Evolutionary conservation across 2,113 vertebrate genomes (phyloP).

Genomic region (Vidua macroura): DNA sequence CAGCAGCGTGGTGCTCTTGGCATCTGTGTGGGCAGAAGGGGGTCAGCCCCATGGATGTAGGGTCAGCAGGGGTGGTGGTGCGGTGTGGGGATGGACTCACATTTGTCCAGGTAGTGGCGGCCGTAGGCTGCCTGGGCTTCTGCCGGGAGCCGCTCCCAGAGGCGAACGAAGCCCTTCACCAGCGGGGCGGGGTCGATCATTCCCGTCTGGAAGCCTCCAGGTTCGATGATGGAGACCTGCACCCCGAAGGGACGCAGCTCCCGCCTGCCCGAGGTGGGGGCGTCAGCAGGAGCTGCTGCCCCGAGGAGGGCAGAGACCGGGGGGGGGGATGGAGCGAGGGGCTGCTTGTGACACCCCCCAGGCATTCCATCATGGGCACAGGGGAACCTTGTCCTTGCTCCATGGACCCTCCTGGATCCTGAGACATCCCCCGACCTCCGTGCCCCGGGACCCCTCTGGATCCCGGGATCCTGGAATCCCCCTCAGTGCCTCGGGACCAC

Average conservation of each 20-base stretch:
- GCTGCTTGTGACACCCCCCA: accelerated
- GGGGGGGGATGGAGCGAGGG: accelerated
- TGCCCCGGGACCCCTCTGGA: accelerated
- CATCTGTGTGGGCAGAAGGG: neutral
- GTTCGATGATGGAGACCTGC: slow-evolving; percentile 74
- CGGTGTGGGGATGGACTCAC: neutral
- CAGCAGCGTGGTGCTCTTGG: accelerated
- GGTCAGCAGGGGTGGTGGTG: accelerated
- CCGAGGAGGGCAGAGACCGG: accelerated
- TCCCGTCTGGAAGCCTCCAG: slow-evolving; percentile 70
- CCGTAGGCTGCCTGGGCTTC: slow-evolving; percentile 73
- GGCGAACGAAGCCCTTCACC: neutral
- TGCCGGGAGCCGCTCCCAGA: slow-evolving; percentile 60
- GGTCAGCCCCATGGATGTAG: accelerated
- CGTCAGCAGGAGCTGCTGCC: neutral
- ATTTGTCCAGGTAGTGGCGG: slow-evolving; percentile 43
- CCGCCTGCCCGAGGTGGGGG: slow-evolving; percentile 40
- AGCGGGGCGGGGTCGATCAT: neutral
- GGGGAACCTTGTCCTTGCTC: neutral
- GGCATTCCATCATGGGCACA: accelerated
- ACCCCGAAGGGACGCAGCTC: slow-evolving; percentile 75
- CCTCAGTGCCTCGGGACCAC: no score
- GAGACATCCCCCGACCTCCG: neutral
- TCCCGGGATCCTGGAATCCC: neutral
- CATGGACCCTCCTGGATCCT: neutral